Conservation (phyloP, 2,888 invertebrate genomes). For the Heliconius ismenius region DNA sequence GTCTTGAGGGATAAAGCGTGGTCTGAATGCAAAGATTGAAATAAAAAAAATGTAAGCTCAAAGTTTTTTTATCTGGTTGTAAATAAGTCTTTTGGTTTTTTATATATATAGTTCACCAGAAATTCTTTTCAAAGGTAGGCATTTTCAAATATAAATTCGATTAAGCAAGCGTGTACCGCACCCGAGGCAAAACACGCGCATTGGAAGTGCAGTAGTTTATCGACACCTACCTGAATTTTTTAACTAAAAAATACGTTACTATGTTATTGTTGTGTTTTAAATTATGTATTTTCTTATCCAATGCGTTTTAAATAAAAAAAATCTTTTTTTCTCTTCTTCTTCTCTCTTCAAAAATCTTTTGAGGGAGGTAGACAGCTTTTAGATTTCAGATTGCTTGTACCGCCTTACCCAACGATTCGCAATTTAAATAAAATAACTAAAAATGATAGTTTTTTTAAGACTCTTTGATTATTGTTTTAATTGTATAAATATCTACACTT, state of each 20-base stretch:
- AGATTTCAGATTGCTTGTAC: too few relatives aligned
- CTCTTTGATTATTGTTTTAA: too few relatives aligned
- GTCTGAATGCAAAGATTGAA: neutral
- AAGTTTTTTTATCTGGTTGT: neutral
- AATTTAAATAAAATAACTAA: too few relatives aligned
- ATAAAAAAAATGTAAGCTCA: too few relatives aligned
- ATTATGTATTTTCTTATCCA: neutral
- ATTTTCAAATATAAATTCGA: slow-evolving; percentile 13
- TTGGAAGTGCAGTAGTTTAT: neutral
- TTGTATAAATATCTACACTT: too few relatives aligned
- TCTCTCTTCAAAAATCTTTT: too few relatives aligned
- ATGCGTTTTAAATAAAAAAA: too few relatives aligned
- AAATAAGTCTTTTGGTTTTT: neutral
- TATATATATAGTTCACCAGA: neutral
- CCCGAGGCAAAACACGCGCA: slow-evolving; percentile 15
- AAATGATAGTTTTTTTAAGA: too few relatives aligned
- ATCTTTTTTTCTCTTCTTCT: too few relatives aligned
- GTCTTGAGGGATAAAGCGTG: neutral
- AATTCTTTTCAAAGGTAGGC: slow-evolving; percentile 11
- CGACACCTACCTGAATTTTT: slow-evolving; percentile 5
- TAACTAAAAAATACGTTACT: neutral
- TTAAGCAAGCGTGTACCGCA: slow-evolving; percentile 10
- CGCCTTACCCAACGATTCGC: too few relatives aligned
- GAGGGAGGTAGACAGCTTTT: too few relatives aligned
- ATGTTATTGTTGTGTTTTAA: neutral